Percentiles rank a stretch among this genome's conserved stretches.
These are phyloP conservation scores for Thunnus albacares DNA, from an alignment of 2,797 vertebrate genomes.

Conservation along the genomic window DNA sequence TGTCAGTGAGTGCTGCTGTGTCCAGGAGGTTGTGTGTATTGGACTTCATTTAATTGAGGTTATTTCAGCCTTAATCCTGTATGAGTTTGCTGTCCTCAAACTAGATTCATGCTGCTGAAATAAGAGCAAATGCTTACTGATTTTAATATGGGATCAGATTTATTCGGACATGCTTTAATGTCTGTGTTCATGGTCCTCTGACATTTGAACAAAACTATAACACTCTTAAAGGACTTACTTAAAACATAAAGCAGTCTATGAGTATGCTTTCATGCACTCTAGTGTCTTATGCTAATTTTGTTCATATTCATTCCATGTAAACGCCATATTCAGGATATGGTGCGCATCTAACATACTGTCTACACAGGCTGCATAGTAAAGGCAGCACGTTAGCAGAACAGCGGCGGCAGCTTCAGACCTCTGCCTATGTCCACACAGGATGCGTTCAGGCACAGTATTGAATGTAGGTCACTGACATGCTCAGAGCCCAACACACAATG, in stretches of 20 bases:
- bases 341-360: background rate
- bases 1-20: conserved; percentile 11
- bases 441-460: no score
- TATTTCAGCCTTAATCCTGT: conserved; percentile 32
- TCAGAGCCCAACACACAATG: no score
- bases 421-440: no score
- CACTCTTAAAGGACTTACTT: background rate
- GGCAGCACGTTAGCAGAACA: background rate
- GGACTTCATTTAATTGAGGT: conserved; percentile 47
- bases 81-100: conserved; percentile 36
- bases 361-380: background rate
- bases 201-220: background rate
- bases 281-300: background rate
- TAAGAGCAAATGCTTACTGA: conserved; percentile 10
- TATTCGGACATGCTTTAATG: conserved; percentile 3
- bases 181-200: background rate
- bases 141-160: background rate
- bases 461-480: no score
- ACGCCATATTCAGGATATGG: no score
- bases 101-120: conserved; percentile 44
- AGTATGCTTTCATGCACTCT: background rate
- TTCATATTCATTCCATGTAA: no score
- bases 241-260: no score
- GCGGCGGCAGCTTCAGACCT: background rate
- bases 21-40: conserved; percentile 12